Percentiles rank a stretch among this genome's conserved stretches.
Conservation (phyloP, 2,113 vertebrate genomes). For the Callipepla californica region DNA sequence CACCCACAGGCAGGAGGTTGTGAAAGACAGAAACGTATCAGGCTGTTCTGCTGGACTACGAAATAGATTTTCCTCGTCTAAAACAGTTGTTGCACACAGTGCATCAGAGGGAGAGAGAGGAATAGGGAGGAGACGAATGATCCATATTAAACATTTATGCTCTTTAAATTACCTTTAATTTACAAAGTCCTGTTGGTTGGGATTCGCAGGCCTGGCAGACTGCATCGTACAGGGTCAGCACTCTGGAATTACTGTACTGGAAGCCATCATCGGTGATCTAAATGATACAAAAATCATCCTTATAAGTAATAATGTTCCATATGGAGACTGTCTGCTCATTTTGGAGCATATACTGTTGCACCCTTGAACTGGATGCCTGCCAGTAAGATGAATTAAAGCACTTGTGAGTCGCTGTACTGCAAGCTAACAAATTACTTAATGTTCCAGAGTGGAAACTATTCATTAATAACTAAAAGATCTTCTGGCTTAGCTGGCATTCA, state of each 20-base stretch:
- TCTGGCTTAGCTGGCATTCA: slow-evolving; percentile 36
- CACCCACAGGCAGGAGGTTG: accelerated
- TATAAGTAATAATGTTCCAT: slow-evolving; percentile 54
- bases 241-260: slow-evolving; percentile 79
- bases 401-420: slow-evolving; percentile 32
- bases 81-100: slow-evolving; percentile 9
- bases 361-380: slow-evolving; percentile 31
- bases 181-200: slow-evolving; percentile 79
- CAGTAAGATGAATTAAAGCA: slow-evolving; percentile 62
- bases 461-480: slow-evolving; percentile 65
- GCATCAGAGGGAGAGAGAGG: slow-evolving; percentile 17
- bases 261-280: slow-evolving; percentile 84
- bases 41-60: slow-evolving; percentile 12
- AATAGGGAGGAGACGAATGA: slow-evolving; percentile 53
- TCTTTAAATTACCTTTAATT: slow-evolving; percentile 87
- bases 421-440: slow-evolving; percentile 61
- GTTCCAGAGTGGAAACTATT: slow-evolving; percentile 50
- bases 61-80: slow-evolving; percentile 49
- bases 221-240: slow-evolving; percentile 82
- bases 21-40: background rate
- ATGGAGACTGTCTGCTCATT: slow-evolving; percentile 60
- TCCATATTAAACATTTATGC: slow-evolving; percentile 52
- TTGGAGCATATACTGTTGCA: slow-evolving; percentile 13
- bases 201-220: slow-evolving; percentile 82
- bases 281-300: slow-evolving; percentile 58